phyloP scores from a whole-genome alignment of 2,888 invertebrate species.

The Pterostichus niger region DNA sequence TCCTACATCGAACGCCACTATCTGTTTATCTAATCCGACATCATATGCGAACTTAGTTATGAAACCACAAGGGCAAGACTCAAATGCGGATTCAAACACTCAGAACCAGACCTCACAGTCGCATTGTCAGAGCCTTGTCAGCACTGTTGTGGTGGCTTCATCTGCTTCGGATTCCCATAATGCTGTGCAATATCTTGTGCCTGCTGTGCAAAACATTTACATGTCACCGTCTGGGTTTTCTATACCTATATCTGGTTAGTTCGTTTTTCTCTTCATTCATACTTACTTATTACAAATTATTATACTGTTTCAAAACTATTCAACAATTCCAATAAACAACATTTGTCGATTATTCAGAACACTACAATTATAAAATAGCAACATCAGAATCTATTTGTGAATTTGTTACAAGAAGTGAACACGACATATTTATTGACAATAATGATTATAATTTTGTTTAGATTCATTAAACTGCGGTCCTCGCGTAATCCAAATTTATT shows the following conservation, averaged over 20 bases:
- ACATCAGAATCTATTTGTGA: too few relatives aligned
- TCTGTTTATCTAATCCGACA: slow-evolving; percentile 64
- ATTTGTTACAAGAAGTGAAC: neutral
- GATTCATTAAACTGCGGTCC: neutral
- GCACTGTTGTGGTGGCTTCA: slow-evolving; percentile 75
- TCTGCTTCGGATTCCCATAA: slow-evolving; percentile 73
- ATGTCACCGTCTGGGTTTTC: slow-evolving; percentile 77
- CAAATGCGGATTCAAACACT: slow-evolving; percentile 41
- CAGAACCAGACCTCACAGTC: slow-evolving; percentile 73
- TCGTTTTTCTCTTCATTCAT: slow-evolving; percentile 7
- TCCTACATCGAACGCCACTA: slow-evolving; percentile 67
- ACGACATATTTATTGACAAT: neutral
- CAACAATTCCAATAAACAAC: neutral
- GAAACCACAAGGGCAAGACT: slow-evolving; percentile 65
- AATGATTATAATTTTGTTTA: slow-evolving; percentile 9
- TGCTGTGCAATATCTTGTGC: slow-evolving; percentile 72
- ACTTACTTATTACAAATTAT: neutral
- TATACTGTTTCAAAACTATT: slow-evolving; percentile 1
- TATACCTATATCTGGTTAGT: slow-evolving; percentile 77
- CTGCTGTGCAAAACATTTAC: slow-evolving; percentile 76
- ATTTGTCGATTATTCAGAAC: neutral
- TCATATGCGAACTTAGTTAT: slow-evolving; percentile 69
- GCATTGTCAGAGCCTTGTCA: slow-evolving; percentile 63
- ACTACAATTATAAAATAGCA: neutral
- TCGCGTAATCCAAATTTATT: slow-evolving; percentile 20